Base-by-base conservation (phyloP, 1,140 invertebrate species). In the Cydia amplana region DNA sequence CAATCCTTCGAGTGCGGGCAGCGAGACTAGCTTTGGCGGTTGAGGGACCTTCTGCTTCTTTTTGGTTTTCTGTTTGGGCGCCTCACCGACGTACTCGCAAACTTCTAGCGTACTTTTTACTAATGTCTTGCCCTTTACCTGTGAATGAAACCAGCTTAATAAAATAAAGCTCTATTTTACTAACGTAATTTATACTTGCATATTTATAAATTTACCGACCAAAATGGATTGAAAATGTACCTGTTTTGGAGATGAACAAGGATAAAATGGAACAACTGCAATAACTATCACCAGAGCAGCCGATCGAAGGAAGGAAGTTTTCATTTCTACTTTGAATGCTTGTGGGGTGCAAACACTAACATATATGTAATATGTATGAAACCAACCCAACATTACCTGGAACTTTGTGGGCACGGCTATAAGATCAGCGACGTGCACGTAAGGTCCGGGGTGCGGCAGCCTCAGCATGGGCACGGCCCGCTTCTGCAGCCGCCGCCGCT, bases 31-130 rank as follows among this genome's bases (percentile, higher is more conserved):
- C n/a, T 32, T 32, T 16, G 65, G 32, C 6, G 16, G 65, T 28
- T 18, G 32, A 40, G 18, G n/a, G 20, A 60, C 20, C 18, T 5
- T 10, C 20, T 60, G 23, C 55, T 60, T 60, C 20, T 60, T 60
- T 20, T 60, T 36, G 65, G 14, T 32, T 4, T 16, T 70, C n/a
- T 16, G 16, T 70, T 18, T 40, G n/a, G 65, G 65, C 36, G 36
- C n/a, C 9, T 65, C 16, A 4, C 36, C 32, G 65, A 70, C 9
- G 32, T 70, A 70, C n/a, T 70, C 28, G n/a, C 20, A 70, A 28
- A 70, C 32, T 36, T 70, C 65, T n/a, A 70, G 65, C 32, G n/a
- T 18, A 7, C 65, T 70, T 12, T n/a, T 60, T 23, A 60, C 55
- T 9, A 60, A 23, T 6, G 55, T 60, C 55, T 60, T 60, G 18